phyloP scores from a whole-genome alignment of 1,140 invertebrate species.

The Oryzaephilus surinamensis region DNA sequence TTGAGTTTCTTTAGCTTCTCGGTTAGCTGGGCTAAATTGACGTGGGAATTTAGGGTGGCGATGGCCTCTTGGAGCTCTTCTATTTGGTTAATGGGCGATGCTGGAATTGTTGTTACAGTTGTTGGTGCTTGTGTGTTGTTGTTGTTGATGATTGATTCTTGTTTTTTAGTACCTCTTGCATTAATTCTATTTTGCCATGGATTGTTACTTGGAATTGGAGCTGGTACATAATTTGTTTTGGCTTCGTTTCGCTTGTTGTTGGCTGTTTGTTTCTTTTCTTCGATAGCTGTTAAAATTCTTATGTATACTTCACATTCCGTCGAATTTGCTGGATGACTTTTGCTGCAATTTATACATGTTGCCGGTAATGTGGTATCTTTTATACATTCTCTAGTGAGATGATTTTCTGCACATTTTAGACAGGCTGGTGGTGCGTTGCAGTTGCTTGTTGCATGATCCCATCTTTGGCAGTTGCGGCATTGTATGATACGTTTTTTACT shows the following conservation, averaged over 20 bases:
- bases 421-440: not conserved
- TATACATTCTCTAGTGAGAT: not conserved
- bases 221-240: not conserved
- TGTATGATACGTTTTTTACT: not conserved
- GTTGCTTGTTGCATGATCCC: not conserved
- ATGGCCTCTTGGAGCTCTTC: not conserved
- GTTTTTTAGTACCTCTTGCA: too few species aligned
- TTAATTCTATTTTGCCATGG: too few species aligned
- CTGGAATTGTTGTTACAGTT: not conserved
- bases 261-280: not conserved
- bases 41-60: not conserved
- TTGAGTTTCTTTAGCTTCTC: not conserved
- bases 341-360: not conserved
- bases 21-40: not conserved
- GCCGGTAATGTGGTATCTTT: not conserved
- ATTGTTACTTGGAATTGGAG: not conserved
- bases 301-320: not conserved
- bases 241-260: not conserved
- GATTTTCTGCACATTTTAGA: not conserved
- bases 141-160: too few species aligned
- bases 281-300: too few species aligned
- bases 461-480: not conserved
- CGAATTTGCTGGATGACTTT: not conserved
- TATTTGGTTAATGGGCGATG: not conserved
- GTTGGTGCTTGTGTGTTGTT: not conserved